A percentile compares a stretch with the other conserved stretches of the same genome.
Evolutionary conservation across 2,888 invertebrate species (phyloP).

Genomic region (Lycaena phlaeas): DNA sequence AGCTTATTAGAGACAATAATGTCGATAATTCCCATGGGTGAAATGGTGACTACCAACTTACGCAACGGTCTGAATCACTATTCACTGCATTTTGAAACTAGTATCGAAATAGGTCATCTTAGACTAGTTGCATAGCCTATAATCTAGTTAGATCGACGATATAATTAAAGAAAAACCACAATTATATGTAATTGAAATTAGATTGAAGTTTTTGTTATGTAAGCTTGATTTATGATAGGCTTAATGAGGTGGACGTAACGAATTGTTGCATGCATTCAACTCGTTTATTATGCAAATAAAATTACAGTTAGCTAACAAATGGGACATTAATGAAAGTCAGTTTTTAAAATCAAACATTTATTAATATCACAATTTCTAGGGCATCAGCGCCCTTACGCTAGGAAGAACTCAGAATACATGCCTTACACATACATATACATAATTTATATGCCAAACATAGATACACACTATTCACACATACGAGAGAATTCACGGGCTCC

Average conservation of each 20-base stretch:
- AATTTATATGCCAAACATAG: conserved; percentile 26
- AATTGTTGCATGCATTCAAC: neutral
- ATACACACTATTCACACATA: conserved; percentile 27
- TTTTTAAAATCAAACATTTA: conserved; percentile 35
- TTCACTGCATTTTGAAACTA: conserved; percentile 9
- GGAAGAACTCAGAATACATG: conserved; percentile 15
- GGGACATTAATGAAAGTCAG: conserved; percentile 5
- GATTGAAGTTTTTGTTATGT: neutral
- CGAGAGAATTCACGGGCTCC: conserved; percentile 35
- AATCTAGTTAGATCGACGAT: neutral
- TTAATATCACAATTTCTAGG: conserved; percentile 70
- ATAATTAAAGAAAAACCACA: conserved; percentile 9
- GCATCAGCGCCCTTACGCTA: conserved; percentile 39
- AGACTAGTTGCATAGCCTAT: neutral
- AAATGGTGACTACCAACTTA: conserved; percentile 20
- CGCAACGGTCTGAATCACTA: conserved; percentile 15
- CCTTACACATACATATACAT: conserved; percentile 15
- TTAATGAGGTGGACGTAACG: conserved; percentile 2
- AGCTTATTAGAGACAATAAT: conserved; percentile 24
- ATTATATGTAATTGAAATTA: conserved; percentile 10
- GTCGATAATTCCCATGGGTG: conserved; percentile 18
- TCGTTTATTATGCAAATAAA: conserved; percentile 11
- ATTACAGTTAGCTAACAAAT: conserved; percentile 1
- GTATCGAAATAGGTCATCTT: neutral
- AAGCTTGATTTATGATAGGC: conserved; percentile 5